Evolutionary conservation across 1,140 invertebrate species (phyloP), one percentile per base, ranked within the genome.

Genomic region (Pseudobourletiella spinata): DNA sequence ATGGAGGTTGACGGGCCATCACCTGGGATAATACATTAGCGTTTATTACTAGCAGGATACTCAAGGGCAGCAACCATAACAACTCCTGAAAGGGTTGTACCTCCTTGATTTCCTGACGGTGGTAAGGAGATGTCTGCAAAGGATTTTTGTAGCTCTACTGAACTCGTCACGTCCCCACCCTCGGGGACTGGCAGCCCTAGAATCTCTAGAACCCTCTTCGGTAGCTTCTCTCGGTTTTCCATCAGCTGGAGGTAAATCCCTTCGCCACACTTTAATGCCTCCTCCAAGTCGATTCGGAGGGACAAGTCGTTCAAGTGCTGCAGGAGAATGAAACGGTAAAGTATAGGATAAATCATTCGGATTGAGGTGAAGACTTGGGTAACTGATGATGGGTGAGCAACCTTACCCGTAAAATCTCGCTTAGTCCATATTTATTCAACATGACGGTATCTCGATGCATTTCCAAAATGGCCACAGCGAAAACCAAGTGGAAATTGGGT

Each of bases 401-500:
- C n/a, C 65, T 64, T 71, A 82, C 81, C 74, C 84, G 82, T 11
- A 85, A 72, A 61, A 85, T 84, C 75, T 84, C 84, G 25, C 81
- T 84, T 42, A 85, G 78, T 18, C 81, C 82, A 77, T 83, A 84
- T 57, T 80, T 79, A 67, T 84, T 84, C 70, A 83, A 81, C 71
- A 85, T 82, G 26, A 86, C 75, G 6, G 78, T 80, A 56, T 76
- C 73, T 64, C 79, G 79, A 70, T 84, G 79, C 57, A 74, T 74
- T 57, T 83, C 81, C 43, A 85, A 72, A 54, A 85, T 80, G 15
- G 83, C 80, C 24, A 82, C 71, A 61, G 80, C 83, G 39, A 84
- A 73, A 6, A 85, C 70, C 14, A 86, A 73, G 64, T 84, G 81
- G 71, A 84, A 86, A 51, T 71, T 70, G 6, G 57, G 52, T 11